Evolutionary conservation across 2,797 vertebrate genomes (phyloP).

Genomic region (Thaleichthys pacificus): DNA sequence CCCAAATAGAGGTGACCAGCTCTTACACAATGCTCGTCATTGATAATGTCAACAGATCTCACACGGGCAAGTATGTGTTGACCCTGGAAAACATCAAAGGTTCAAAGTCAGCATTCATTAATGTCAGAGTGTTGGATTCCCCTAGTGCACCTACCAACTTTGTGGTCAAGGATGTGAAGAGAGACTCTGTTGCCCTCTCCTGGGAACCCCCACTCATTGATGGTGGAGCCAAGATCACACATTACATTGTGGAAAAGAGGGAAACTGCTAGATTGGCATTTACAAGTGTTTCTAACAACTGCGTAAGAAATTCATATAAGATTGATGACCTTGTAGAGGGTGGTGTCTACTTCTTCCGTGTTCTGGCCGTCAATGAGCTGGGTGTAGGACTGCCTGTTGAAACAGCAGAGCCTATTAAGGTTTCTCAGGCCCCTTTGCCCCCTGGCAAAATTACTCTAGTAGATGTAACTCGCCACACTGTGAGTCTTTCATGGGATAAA

Average conservation of each 20-base stretch:
- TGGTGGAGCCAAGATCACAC: conserved; percentile 93
- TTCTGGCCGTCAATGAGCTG: conserved; percentile 93
- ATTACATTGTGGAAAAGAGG: conserved; percentile 94
- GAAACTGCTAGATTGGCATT: conserved; percentile 93
- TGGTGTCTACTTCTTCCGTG: conserved; percentile 90
- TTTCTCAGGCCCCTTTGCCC: conserved; percentile 86
- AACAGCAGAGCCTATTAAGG: conserved; percentile 87
- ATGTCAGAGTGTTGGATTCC: conserved; percentile 92
- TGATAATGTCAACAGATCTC: conserved; percentile 94
- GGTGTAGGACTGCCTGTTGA: conserved; percentile 88
- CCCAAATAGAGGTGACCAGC: conserved; percentile 89
- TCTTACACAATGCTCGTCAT: conserved; percentile 90
- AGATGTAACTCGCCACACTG: conserved; percentile 85
- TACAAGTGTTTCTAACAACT: conserved; percentile 89
- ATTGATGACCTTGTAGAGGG: conserved; percentile 91
- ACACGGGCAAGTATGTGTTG: conserved; percentile 93
- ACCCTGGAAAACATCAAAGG: conserved; percentile 89
- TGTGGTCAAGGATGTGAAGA: conserved; percentile 89
- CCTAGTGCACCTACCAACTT: conserved; percentile 90
- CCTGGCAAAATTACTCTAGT: conserved; percentile 88
- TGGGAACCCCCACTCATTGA: conserved; percentile 96
- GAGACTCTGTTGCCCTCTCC: conserved; percentile 85
- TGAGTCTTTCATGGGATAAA: conserved; percentile 92
- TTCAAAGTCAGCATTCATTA: conserved; percentile 93
- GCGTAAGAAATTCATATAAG: conserved; percentile 89